A percentile compares a stretch with the other conserved stretches of the same genome.
phyloP scores from a whole-genome alignment of 2,888 invertebrate species.

The Cephonodes hylas region DNA sequence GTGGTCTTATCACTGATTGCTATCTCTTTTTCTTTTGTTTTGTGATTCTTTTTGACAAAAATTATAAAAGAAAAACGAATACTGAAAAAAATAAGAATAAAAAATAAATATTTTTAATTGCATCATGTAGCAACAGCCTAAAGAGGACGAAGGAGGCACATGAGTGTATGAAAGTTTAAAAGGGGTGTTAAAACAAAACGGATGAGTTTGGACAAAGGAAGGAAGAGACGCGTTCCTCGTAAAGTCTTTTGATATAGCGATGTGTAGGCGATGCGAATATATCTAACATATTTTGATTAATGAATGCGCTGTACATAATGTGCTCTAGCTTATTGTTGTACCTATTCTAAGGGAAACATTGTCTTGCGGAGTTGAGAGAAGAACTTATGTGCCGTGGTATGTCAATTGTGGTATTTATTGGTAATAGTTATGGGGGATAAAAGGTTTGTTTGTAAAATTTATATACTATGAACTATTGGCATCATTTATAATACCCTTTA shows the following conservation, averaged over 20 bases:
- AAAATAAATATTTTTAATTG: background rate
- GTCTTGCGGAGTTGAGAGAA: background rate
- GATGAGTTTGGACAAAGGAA: conserved; percentile 78
- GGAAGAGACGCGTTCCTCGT: conserved; percentile 67
- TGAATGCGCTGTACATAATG: conserved; percentile 39
- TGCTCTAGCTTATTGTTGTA: conserved; percentile 8
- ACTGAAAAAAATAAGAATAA: too few species aligned
- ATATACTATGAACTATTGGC: too few species aligned
- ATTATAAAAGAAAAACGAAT: too few species aligned
- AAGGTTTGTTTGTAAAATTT: too few species aligned
- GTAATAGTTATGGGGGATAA: too few species aligned
- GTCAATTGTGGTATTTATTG: too few species aligned
- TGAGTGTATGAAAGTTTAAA: conserved; percentile 73
- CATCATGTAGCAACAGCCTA: conserved; percentile 40
- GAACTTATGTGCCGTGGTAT: background rate
- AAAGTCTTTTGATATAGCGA: conserved; percentile 67
- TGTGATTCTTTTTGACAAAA: too few species aligned
- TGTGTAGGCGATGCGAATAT: conserved; percentile 52
- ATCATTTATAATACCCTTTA: too few species aligned
- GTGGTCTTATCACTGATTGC: too few species aligned
- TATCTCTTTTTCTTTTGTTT: too few species aligned
- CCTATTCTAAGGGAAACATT: too few species aligned
- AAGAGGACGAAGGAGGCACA: conserved; percentile 56
- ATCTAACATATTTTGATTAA: conserved; percentile 79
- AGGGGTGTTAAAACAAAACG: conserved; percentile 81